Evolutionary conservation across 92 coral and sea anemone species (phyloP).

Genomic region (Phenganax marumi): DNA sequence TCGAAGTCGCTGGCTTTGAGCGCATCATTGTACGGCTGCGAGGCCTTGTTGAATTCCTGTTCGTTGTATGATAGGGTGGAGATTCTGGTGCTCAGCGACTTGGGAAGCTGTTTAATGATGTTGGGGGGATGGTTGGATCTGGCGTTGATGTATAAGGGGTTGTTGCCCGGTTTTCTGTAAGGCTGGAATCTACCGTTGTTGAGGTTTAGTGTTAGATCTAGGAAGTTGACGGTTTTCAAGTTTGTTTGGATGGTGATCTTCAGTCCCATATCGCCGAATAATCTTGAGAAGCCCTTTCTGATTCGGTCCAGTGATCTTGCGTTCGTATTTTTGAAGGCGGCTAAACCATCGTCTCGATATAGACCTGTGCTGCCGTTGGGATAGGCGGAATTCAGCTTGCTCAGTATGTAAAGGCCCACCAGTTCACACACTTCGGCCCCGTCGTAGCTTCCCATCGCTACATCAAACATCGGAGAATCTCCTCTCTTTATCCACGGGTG

Average conservation of each 20-base stretch:
- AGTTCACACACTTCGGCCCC: too few relatives aligned
- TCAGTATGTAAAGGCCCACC: too few relatives aligned
- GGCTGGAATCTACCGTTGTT: not conserved
- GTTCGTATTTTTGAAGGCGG: slow-evolving; percentile 7
- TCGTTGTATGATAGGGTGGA: too few relatives aligned
- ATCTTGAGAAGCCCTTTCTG: not conserved
- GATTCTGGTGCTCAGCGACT: too few relatives aligned
- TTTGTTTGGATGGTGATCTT: not conserved
- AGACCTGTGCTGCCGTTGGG: not conserved
- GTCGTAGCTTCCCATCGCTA: not conserved
- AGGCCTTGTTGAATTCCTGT: too few relatives aligned
- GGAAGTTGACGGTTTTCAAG: not conserved
- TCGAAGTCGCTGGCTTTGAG: too few relatives aligned
- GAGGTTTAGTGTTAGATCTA: not conserved
- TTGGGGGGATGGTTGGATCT: slow-evolving; percentile 7
- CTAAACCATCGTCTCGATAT: slow-evolving; percentile 26
- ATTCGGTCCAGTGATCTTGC: slow-evolving; percentile 6
- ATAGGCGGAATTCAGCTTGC: too few relatives aligned
- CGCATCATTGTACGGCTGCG: too few relatives aligned
- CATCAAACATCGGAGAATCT: too few relatives aligned
- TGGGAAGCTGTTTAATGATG: too few relatives aligned
- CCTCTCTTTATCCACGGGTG: too few relatives aligned
- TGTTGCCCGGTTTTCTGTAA: not conserved
- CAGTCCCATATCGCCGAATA: not conserved
- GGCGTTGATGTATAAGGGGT: not conserved